Conservation (phyloP, 2,113 vertebrate genomes). For the Syngnathus floridae region DNA sequence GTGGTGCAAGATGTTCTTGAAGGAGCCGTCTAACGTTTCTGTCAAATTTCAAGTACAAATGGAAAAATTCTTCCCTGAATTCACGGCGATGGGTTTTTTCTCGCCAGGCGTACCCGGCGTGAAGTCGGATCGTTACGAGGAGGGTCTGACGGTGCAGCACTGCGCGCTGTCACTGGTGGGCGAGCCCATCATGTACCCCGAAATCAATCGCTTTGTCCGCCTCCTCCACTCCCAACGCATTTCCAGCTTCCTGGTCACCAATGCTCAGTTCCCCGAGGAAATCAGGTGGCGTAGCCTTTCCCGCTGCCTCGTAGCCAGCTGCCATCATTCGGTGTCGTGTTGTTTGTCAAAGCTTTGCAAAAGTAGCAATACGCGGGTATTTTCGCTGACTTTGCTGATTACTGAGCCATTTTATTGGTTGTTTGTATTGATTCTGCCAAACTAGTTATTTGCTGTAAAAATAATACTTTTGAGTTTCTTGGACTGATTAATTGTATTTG, state of each 20-base stretch:
- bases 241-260: conserved; percentile 94
- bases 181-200: conserved; percentile 93
- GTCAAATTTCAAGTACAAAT: neutral
- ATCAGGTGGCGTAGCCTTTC: conserved; percentile 75
- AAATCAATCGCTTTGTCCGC: conserved; percentile 84
- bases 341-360: neutral
- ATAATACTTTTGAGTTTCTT: too few species aligned
- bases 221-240: conserved; percentile 80
- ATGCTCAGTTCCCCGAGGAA: conserved; percentile 88
- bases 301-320: neutral
- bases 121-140: conserved; percentile 75
- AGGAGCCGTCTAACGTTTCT: conserved; percentile 6
- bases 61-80: neutral
- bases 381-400: neutral
- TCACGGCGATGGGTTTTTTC: neutral
- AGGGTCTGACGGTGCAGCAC: conserved; percentile 80
- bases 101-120: conserved; percentile 82
- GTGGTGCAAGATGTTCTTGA: neutral
- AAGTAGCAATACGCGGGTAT: neutral
- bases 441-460: too few species aligned
- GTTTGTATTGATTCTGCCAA: too few species aligned
- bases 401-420: too few species aligned
- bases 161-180: conserved; percentile 92
- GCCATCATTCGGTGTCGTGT: neutral
- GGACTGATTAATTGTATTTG: too few species aligned